Percentiles rank a stretch among this genome's conserved stretches.
Evolutionary conservation across 2,113 vertebrate genomes (phyloP).

Genomic region (Chunga burmeisteri): DNA sequence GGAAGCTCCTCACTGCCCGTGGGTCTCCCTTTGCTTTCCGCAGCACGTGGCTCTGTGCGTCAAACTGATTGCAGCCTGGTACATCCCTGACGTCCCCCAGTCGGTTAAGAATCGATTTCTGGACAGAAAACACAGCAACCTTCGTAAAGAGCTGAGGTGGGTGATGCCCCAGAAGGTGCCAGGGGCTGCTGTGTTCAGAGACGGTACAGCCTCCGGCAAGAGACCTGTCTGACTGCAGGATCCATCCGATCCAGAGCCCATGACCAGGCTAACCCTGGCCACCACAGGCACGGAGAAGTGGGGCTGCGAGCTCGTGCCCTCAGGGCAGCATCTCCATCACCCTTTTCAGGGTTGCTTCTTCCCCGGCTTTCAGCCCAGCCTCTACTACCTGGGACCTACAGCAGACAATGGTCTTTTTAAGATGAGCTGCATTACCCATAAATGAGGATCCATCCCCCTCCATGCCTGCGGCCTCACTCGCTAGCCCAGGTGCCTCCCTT

Average conservation of each 20-base stretch:
- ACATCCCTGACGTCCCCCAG: constrained; percentile 82
- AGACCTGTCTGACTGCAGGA: neutral
- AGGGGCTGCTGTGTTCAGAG: neutral
- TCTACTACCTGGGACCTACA: neutral
- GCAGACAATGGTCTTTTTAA: neutral
- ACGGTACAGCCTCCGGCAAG: neutral
- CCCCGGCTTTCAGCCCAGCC: neutral
- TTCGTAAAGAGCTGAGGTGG: constrained; percentile 74
- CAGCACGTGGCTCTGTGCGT: constrained; percentile 89
- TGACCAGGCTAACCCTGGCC: neutral
- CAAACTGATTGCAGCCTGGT: constrained; percentile 90
- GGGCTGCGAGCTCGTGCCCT: neutral
- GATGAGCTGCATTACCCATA: rapidly evolving
- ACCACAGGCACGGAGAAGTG: rapidly evolving
- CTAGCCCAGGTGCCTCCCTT: neutral
- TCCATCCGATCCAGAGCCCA: neutral
- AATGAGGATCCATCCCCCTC: neutral
- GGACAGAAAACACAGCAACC: constrained; percentile 66
- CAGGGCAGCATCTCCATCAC: neutral
- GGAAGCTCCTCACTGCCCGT: neutral
- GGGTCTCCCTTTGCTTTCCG: neutral
- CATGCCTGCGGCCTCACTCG: rapidly evolving
- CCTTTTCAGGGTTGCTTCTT: neutral
- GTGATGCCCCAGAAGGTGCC: neutral
- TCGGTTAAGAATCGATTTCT: constrained; percentile 79